Percentiles rank a stretch among this genome's conserved stretches.
phyloP scores from a whole-genome alignment of 2,888 invertebrate genomes.

The Caenorhabditis japonica region DNA sequence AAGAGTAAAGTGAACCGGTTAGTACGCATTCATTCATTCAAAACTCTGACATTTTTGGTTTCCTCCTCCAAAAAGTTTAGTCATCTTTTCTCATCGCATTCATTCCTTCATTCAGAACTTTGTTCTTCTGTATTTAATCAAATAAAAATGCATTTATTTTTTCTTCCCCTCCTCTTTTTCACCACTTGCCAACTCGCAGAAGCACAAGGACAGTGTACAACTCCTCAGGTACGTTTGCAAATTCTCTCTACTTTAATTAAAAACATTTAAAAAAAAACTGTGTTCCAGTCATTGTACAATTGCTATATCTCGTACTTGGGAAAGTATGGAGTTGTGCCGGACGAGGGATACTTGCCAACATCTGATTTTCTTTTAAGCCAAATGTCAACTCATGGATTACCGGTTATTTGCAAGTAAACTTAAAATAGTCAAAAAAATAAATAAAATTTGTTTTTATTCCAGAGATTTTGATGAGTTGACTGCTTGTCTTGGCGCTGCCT shows the following conservation, averaged over 20 bases:
- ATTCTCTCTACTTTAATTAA: neutral
- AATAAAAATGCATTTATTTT: too few species aligned
- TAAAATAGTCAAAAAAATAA: too few species aligned
- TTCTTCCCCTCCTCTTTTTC: neutral
- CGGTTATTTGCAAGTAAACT: conserved; percentile 40
- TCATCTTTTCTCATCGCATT: too few species aligned
- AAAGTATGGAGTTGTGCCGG: conserved; percentile 40
- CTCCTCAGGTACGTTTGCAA: conserved; percentile 21
- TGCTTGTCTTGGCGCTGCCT: conserved; percentile 15
- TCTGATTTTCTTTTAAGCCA: conserved; percentile 19
- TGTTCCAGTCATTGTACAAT: conserved; percentile 36
- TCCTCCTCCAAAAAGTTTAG: too few species aligned
- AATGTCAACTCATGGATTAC: conserved; percentile 38
- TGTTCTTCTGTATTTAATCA: too few species aligned
- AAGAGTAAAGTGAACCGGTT: too few species aligned
- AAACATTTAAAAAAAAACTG: neutral
- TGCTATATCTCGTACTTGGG: conserved; percentile 48
- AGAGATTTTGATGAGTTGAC: conserved; percentile 44
- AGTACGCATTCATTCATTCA: too few species aligned
- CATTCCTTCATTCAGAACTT: too few species aligned
- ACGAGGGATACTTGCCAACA: conserved; percentile 33
- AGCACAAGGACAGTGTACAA: conserved; percentile 25
- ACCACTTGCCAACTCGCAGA: too few species aligned
- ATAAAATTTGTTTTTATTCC: too few species aligned
- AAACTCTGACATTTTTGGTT: too few species aligned